phyloP scores from a whole-genome alignment of 2,113 vertebrate species.

The Promerops cafer region DNA sequence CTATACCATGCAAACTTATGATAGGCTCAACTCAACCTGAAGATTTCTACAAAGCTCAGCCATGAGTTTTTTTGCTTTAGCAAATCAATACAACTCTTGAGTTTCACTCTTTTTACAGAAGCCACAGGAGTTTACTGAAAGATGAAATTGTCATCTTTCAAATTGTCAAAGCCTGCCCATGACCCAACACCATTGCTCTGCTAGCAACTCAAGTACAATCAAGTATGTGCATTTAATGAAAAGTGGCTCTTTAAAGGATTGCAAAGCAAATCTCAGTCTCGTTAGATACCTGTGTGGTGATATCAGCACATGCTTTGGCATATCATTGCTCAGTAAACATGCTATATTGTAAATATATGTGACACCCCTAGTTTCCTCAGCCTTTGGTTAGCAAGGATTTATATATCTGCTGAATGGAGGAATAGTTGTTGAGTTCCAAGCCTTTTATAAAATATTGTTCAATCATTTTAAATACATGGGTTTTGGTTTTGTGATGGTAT shows the following conservation, averaged over 20 bases:
- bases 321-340: background rate
- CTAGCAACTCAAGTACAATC: background rate
- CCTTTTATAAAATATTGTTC: background rate
- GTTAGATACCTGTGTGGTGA: background rate
- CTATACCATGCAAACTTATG: background rate
- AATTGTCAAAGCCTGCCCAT: background rate
- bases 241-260: background rate
- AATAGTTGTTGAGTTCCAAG: background rate
- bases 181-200: background rate
- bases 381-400: background rate
- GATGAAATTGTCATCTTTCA: background rate
- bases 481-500: background rate
- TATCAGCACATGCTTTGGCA: background rate
- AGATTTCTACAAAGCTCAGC: background rate
- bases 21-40: background rate
- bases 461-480: background rate
- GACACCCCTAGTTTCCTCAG: background rate
- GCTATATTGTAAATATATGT: background rate
- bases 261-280: background rate
- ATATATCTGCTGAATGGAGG: background rate
- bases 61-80: background rate
- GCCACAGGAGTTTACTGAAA: background rate
- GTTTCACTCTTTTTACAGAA: background rate
- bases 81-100: background rate
- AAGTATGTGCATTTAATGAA: background rate